A percentile compares a stretch with the other conserved stretches of the same genome.
These are phyloP conservation scores for Diacarnus erythraeanus DNA, from an alignment of 37 sponge, comb jelly and placozoan species.

Conservation along the genomic window DNA sequence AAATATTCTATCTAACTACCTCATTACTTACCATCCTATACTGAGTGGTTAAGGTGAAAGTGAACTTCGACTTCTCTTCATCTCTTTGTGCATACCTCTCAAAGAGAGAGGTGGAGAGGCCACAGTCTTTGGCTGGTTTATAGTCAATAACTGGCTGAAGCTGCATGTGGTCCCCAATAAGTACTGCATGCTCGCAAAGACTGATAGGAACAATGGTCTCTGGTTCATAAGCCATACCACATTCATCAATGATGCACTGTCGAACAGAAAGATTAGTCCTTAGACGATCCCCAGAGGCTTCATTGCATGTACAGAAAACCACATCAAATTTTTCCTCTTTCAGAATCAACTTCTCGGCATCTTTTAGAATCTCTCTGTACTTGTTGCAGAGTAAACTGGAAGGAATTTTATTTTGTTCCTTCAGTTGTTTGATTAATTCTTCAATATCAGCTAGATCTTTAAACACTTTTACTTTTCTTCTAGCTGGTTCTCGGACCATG, in stretches of 20 bases:
- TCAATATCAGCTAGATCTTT: constrained; percentile 19
- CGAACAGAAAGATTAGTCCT: constrained; percentile 9
- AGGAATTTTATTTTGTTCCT: constrained; percentile 9
- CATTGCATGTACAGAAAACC: constrained; percentile 75
- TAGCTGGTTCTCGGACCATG: constrained; percentile 5
- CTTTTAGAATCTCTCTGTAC: not conserved
- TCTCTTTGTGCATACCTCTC: constrained; percentile 43
- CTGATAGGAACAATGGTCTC: constrained; percentile 66
- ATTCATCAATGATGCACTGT: constrained; percentile 77
- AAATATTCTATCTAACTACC: not conserved
- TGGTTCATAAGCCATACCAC: constrained; percentile 81
- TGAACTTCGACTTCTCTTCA: not conserved
- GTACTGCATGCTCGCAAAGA: constrained; percentile 64
- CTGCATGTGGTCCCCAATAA: constrained; percentile 79
- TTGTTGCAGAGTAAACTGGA: not conserved
- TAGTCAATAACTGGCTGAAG: constrained; percentile 64
- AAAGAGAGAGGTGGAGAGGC: constrained; percentile 67
- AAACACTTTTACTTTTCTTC: not conserved
- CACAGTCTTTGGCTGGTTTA: constrained; percentile 45
- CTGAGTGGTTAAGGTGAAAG: constrained; percentile 30
- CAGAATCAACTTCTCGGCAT: constrained; percentile 32
- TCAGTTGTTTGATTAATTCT: not conserved
- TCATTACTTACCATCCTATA: constrained; percentile 71
- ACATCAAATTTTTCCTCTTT: constrained; percentile 29
- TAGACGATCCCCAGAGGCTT: constrained; percentile 50